A percentile compares a stretch with the other conserved stretches of the same genome.
phyloP scores from a whole-genome alignment of 1,140 invertebrate genomes.

The Gyrodactylus salaris region DNA sequence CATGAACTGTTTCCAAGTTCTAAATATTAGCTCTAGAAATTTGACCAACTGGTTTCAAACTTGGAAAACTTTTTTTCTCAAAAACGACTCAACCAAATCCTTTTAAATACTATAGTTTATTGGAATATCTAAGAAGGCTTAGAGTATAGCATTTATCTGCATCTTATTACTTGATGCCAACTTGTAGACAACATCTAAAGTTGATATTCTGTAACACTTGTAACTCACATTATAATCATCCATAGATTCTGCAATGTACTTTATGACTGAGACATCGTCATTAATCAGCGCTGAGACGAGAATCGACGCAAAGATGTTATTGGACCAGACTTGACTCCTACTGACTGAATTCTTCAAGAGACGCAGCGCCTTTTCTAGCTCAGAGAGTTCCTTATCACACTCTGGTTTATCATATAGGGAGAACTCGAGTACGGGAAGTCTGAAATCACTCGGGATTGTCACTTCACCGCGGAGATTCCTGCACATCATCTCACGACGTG shows the following conservation, averaged over 20 bases:
- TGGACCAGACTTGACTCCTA: neutral
- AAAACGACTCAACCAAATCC: too few relatives aligned
- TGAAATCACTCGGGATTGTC: conserved; percentile 14
- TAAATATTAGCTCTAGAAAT: too few relatives aligned
- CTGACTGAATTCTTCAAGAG: neutral
- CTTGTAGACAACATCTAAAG: too few relatives aligned
- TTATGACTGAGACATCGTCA: neutral
- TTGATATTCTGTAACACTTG: too few relatives aligned
- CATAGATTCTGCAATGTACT: neutral
- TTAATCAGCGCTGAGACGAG: neutral
- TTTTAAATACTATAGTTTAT: too few relatives aligned
- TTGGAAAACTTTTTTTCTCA: too few relatives aligned
- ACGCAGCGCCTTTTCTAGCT: neutral
- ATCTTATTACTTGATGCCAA: too few relatives aligned
- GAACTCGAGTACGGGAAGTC: neutral
- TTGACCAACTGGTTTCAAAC: too few relatives aligned
- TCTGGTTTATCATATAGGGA: neutral
- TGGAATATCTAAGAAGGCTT: too few relatives aligned
- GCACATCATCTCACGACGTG: conserved; percentile 39
- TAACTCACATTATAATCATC: neutral
- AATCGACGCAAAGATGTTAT: neutral
- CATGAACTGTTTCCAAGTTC: too few relatives aligned
- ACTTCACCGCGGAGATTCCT: conserved; percentile 34
- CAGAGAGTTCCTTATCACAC: too few relatives aligned
- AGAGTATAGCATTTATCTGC: too few relatives aligned